Conservation (phyloP, 2,888 invertebrate species). For the Dorcus parallelipipedus region DNA sequence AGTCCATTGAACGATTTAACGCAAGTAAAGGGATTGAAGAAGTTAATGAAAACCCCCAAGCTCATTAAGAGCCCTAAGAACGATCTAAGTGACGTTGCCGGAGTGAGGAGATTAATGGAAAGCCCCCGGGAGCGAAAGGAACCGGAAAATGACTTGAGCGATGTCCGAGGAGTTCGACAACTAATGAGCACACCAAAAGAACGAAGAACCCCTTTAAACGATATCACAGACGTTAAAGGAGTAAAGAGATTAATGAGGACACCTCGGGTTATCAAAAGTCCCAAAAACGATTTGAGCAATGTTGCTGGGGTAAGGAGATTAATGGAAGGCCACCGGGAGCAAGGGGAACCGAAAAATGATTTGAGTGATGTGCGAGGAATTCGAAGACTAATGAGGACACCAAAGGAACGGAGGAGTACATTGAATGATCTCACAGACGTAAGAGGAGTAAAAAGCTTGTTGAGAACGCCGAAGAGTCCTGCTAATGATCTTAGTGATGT, state of each 20-base stretch:
- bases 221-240: constrained; percentile 29
- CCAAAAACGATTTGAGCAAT: constrained; percentile 44
- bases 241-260: constrained; percentile 31
- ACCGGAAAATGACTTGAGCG: constrained; percentile 46
- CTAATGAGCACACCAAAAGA: constrained; percentile 15
- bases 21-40: constrained; percentile 41
- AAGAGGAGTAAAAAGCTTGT: constrained; percentile 30
- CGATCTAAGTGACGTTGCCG: constrained; percentile 47
- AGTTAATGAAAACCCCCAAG: constrained; percentile 34
- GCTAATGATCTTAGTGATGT: constrained; percentile 49
- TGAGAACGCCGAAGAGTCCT: constrained; percentile 27
- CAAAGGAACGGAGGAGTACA: constrained; percentile 33
- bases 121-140: constrained; percentile 21
- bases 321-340: constrained; percentile 22
- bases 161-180: constrained; percentile 47
- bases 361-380: constrained; percentile 37
- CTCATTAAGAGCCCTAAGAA: constrained; percentile 35
- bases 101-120: constrained; percentile 46
- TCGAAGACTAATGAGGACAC: constrained; percentile 14
- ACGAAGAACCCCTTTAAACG: too few relatives aligned
- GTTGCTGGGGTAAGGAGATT: constrained; percentile 40
- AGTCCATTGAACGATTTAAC: constrained; percentile 37
- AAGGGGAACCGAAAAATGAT: constrained; percentile 40
- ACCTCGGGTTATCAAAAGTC: constrained; percentile 35
- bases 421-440: constrained; percentile 30